Percentiles rank a stretch among this genome's conserved stretches.
Conservation (phyloP, 1,140 invertebrate species). For the Zaprionus lachaisei region DNA sequence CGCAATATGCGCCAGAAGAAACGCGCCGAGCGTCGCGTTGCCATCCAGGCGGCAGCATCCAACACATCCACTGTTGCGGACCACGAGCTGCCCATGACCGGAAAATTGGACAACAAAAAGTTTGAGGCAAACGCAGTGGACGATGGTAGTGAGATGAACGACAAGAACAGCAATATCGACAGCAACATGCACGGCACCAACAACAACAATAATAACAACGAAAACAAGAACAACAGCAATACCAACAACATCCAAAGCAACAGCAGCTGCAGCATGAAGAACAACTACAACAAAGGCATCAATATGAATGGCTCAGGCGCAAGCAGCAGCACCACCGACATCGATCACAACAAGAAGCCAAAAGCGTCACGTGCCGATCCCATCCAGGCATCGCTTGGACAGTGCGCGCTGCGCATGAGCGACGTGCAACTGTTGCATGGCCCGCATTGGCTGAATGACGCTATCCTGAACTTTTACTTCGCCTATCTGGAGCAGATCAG, state of each 20-base stretch:
- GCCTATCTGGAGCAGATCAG: conserved; percentile 91
- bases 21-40: conserved; percentile 30
- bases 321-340: conserved; percentile 20
- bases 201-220: background rate
- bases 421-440: conserved; percentile 91
- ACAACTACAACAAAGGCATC: background rate
- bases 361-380: conserved; percentile 62
- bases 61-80: background rate
- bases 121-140: conserved; percentile 38
- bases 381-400: conserved; percentile 90
- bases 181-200: background rate
- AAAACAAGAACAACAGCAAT: background rate
- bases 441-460: conserved; percentile 94
- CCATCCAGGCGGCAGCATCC: background rate
- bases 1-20: conserved; percentile 42
- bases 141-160: conserved; percentile 32
- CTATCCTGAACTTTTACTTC: conserved; percentile 91
- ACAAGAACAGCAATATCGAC: conserved; percentile 5
- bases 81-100: no score
- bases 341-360: conserved; percentile 1
- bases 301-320: background rate
- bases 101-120: background rate
- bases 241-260: background rate
- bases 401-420: conserved; percentile 90
- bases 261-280: background rate